phyloP scores from a whole-genome alignment of 2,888 invertebrate species.

The Cheilosia urbana region DNA sequence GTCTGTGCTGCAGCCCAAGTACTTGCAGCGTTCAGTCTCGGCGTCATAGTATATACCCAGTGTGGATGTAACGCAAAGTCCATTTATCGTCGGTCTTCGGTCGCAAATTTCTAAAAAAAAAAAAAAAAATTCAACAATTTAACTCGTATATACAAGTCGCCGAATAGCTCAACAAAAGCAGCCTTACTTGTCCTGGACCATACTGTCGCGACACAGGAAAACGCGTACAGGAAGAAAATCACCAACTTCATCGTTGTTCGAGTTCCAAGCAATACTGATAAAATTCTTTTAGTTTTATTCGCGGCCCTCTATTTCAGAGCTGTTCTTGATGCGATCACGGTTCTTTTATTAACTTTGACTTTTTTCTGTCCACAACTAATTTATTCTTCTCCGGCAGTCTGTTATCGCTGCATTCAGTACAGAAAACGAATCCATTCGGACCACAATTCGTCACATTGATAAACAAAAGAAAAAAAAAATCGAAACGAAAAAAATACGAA shows the following conservation, averaged over 20 bases:
- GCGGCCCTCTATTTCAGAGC: slow-evolving; percentile 8
- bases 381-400: slow-evolving; percentile 59
- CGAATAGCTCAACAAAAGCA: slow-evolving; percentile 46
- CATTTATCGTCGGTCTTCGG: slow-evolving; percentile 79
- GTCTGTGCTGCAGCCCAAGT: slow-evolving; percentile 80
- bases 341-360: slow-evolving; percentile 66
- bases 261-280: slow-evolving; percentile 48
- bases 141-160: background rate
- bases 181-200: slow-evolving; percentile 71
- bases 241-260: slow-evolving; percentile 63
- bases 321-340: slow-evolving; percentile 63
- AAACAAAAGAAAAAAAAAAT: slow-evolving; percentile 44
- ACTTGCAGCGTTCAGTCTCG: slow-evolving; percentile 81
- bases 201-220: slow-evolving; percentile 58
- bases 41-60: slow-evolving; percentile 81
- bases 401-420: slow-evolving; percentile 64
- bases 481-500: slow-evolving; percentile 10
- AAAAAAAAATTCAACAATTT: too few relatives aligned
- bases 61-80: slow-evolving; percentile 80
- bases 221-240: slow-evolving; percentile 75
- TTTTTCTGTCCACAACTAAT: slow-evolving; percentile 61
- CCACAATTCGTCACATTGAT: slow-evolving; percentile 62
- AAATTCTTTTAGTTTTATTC: background rate
- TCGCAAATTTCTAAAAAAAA: slow-evolving; percentile 79
- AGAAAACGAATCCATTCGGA: slow-evolving; percentile 53